phyloP scores from a whole-genome alignment of 2,797 vertebrate species.

The Semaprochilodus insignis region DNA sequence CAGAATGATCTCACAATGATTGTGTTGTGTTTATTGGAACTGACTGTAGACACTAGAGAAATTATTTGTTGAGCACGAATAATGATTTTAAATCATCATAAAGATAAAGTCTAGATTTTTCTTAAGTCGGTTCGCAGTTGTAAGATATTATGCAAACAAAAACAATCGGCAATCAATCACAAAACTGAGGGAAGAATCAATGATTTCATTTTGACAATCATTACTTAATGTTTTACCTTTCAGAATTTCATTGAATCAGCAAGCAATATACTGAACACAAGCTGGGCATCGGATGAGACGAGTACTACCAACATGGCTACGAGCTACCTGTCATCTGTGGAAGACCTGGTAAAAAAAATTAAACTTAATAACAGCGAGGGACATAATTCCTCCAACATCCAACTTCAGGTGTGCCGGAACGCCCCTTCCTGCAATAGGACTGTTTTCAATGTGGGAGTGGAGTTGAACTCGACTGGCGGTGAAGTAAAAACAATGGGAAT shows the following conservation, averaged over 20 bases:
- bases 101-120: no score
- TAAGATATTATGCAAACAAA: not conserved
- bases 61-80: no score
- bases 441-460: conserved; percentile 61
- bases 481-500: conserved; percentile 71
- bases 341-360: conserved; percentile 73
- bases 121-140: not conserved
- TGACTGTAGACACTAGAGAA: no score
- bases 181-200: not conserved
- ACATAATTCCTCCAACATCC: conserved; percentile 63
- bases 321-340: conserved; percentile 72
- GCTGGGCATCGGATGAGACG: conserved; percentile 56
- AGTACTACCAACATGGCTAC: conserved; percentile 46
- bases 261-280: conserved; percentile 72
- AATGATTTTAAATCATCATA: no score
- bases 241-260: conserved; percentile 73
- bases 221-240: conserved; percentile 24
- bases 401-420: conserved; percentile 67
- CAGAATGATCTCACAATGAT: no score
- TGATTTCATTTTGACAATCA: not conserved
- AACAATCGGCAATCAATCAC: not conserved
- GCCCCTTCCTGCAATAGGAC: conserved; percentile 53
- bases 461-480: conserved; percentile 51
- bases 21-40: no score
- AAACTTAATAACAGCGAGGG: conserved; percentile 48